Conservation (phyloP, 30 jellyfish, hydroid and myxozoan genomes). For the Turritopsis dohrnii region DNA sequence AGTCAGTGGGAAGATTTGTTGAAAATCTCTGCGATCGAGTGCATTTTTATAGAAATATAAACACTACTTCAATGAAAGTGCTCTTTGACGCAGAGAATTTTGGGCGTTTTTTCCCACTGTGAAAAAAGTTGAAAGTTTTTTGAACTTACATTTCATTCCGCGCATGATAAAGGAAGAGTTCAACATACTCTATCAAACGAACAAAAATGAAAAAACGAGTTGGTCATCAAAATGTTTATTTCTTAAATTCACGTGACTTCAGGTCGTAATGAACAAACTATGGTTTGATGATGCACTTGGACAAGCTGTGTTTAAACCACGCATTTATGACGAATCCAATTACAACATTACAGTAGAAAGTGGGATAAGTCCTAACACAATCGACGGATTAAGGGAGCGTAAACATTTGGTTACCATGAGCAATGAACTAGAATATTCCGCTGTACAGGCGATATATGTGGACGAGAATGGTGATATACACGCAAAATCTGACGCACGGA, state of each 20-base stretch:
- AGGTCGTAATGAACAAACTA: conserved; percentile 78
- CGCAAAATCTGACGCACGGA: conserved; percentile 94
- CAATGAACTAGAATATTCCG: conserved; percentile 22
- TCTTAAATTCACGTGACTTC: conserved; percentile 1
- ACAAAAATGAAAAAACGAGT: no score
- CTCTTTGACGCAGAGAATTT: no score
- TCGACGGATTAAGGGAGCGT: conserved; percentile 1
- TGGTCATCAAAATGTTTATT: background rate
- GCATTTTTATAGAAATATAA: no score
- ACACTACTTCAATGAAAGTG: no score
- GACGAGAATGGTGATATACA: conserved; percentile 54
- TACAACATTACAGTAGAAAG: conserved; percentile 48
- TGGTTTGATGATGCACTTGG: conserved; percentile 89
- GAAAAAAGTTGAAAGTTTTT: no score
- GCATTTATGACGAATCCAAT: conserved; percentile 55
- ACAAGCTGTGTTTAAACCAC: conserved; percentile 73
- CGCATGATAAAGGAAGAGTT: no score
- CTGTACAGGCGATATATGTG: conserved; percentile 89
- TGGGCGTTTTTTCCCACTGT: background rate
- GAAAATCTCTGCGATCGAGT: no score
- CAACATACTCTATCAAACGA: no score
- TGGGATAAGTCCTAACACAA: background rate
- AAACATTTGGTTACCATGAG: background rate
- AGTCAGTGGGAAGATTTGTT: no score
- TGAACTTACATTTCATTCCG: no score